Percentiles rank a stretch among this genome's conserved stretches.
Conservation (phyloP, 2,888 invertebrate genomes). For the Drosophila robusta region DNA sequence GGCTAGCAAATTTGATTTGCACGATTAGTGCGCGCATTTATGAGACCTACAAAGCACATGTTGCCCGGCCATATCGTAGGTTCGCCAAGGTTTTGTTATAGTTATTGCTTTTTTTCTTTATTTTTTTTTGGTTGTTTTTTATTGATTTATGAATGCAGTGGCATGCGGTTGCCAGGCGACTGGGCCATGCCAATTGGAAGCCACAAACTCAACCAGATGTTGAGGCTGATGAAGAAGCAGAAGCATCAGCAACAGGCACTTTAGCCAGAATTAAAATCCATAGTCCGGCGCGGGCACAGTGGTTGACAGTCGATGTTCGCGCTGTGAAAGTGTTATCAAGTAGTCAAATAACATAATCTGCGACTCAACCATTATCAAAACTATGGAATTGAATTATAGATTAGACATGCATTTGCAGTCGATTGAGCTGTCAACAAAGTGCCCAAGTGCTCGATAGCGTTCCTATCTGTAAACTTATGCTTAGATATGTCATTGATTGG, state of each 20-base stretch:
- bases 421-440: background rate
- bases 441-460: conserved; percentile 13
- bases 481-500: conserved; percentile 7
- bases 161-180: conserved; percentile 35
- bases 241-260: conserved; percentile 10
- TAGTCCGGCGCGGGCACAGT: background rate
- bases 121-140: conserved; percentile 7
- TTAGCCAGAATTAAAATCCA: conserved; percentile 8
- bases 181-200: conserved; percentile 9
- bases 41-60: conserved; percentile 5
- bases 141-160: conserved; percentile 47
- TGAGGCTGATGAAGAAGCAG: background rate
- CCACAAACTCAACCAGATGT: background rate
- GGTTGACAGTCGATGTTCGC: conserved; percentile 5
- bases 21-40: conserved; percentile 36
- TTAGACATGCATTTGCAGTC: conserved; percentile 2
- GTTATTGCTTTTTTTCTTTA: too few species aligned
- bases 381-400: conserved; percentile 8
- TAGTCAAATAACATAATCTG: background rate
- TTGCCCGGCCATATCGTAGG: background rate
- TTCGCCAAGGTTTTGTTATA: conserved; percentile 13
- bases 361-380: conserved; percentile 1
- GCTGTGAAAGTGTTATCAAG: background rate
- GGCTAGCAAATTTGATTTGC: conserved; percentile 39
- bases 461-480: conserved; percentile 8